Conservation (phyloP, 2,888 invertebrate genomes). For the Heliconius ismenius region DNA sequence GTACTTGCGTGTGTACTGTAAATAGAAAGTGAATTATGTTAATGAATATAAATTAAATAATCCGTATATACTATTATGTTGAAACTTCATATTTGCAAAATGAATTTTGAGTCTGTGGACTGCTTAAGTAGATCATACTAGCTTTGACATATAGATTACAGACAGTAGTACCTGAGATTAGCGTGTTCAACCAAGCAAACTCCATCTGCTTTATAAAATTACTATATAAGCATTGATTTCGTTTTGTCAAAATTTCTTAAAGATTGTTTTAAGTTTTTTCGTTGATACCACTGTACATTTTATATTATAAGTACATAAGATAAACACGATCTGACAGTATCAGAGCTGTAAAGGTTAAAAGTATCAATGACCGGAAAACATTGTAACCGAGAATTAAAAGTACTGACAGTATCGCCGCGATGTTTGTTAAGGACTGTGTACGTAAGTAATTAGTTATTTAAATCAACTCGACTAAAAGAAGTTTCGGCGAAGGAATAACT, state of each 20-base stretch:
- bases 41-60: neutral
- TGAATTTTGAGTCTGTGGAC: too few species aligned
- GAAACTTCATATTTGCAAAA: neutral
- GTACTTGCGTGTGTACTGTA: neutral
- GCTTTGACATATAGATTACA: too few species aligned
- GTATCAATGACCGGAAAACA: conserved; percentile 33
- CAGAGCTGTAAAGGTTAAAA: conserved; percentile 38
- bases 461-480: neutral
- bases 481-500: neutral
- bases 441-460: neutral
- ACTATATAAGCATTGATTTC: too few species aligned
- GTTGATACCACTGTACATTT: neutral
- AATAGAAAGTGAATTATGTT: conserved; percentile 20
- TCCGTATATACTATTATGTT: neutral
- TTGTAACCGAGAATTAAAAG: conserved; percentile 35
- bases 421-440: neutral
- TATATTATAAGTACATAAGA: neutral
- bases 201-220: too few species aligned
- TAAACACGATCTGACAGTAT: conserved; percentile 28
- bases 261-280: too few species aligned
- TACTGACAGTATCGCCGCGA: conserved; percentile 37
- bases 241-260: too few species aligned
- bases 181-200: too few species aligned
- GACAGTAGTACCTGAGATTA: too few species aligned
- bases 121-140: too few species aligned